Evolutionary conservation across 2,888 invertebrate species (phyloP), one percentile per base, ranked within the genome.

Genomic region (Apotomis capreana): DNA sequence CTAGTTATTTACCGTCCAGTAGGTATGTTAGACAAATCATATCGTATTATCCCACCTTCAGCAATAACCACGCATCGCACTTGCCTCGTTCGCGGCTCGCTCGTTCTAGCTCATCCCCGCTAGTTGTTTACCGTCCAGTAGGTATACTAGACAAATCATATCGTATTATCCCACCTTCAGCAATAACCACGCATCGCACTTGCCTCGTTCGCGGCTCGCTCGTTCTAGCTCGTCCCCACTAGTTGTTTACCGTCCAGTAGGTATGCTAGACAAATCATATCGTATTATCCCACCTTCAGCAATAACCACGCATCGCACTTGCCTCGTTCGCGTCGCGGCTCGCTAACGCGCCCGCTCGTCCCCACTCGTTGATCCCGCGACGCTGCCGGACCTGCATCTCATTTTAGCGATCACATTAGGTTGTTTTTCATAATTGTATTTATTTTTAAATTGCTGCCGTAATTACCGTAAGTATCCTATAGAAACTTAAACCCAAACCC

Each of bases 301-400:
- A 51, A 62, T 37, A 36, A 62, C 36, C 4, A 36, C 9, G 26
- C 26, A 26, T 26, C 26, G 26, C 26, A 63, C 52, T 36, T 52
- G 52, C 12, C 63, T 63, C 13, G 40, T 13, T 46, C n/a, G 52
- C 54, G 54, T 46, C n/a, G 52, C 54, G 54, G 55, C 10, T 4
- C 13, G 55, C 55, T 46, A 55, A 64, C 12, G 54, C 44, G 3
- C 69, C 60, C 37, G 49, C 49, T 15, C 46, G 65, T 49, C 36
- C 49, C 65, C 57, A 46, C 46, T 58, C 68, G 67, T 71, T 71
- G 70, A 71, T 71, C 70, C 70, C 70, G 51, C 26, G 51, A 71
- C 67, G 67, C 67, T 67, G 67, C 70, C 12, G 70, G 70, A 57
- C 70, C 70, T 55, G 70, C 70, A 67, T 71, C 67, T 71, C 70